Evolutionary conservation across 1,140 invertebrate species (phyloP), one percentile per base, ranked within the genome.

Genomic region (Hirudo medicinalis): DNA sequence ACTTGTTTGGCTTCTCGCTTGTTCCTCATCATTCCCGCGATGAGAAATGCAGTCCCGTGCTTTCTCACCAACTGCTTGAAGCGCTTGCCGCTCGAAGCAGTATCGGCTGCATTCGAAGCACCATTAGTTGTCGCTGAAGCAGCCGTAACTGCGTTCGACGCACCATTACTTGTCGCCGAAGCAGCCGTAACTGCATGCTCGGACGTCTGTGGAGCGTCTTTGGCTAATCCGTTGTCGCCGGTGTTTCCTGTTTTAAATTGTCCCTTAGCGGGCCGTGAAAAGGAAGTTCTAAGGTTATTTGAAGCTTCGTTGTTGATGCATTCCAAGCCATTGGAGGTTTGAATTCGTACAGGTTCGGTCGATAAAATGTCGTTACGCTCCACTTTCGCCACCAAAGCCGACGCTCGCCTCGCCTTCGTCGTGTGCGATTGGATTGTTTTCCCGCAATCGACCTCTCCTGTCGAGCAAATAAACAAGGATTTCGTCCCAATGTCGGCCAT

Each of bases 21-120:
- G 32, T 29, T 32, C 9, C 55, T 40, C 69, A 73, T 20, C 22
- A 73, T 66, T 25, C 69, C 72, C 3, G 70, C 69, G 0, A 67
- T 60, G 22, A 32, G 29, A 54, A 73, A 63, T 25, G 72, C 72
- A 8, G 57, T 66, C 9, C 69, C 67, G 29, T 73, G 72, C 49
- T 73, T 73, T 43, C 43, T 54, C 27, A 71, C 63, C 15, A 68
- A 36, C 9, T 29, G 27, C 53, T 54, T 25, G 29, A 71, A 71
- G 29, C 29, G 29, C 27, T 25, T 5, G 0, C 57, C 57, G 29
- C 29, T 63, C 57, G 57, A 63, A 11, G 57, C 3, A 25, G 22
- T 13, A 6, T 32, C 29, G 57, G 8, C 57, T 22, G 57, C 29
- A 25, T n/a, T n/a, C n/a, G n/a, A n/a, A n/a, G n/a, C n/a, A n/a